Evolutionary conservation across 2,797 vertebrate genomes (phyloP).

Genomic region (Cephalopachus bancanus): DNA sequence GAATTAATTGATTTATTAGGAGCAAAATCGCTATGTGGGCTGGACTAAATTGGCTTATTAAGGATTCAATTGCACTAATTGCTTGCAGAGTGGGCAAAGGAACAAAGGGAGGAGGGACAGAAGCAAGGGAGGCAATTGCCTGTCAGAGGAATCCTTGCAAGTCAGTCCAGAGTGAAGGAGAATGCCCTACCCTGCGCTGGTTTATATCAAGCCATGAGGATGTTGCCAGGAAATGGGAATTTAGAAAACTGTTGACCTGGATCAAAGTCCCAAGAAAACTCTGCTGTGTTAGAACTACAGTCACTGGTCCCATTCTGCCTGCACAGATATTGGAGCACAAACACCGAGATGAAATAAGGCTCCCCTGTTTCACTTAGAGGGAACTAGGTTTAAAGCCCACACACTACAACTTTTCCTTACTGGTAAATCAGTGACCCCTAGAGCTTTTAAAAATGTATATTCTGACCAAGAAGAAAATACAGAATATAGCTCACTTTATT

Average conservation of each 20-base stretch:
- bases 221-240: not conserved
- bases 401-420: too few relatives aligned
- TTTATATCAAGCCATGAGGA: not conserved
- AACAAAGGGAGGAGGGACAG: conserved; percentile 76
- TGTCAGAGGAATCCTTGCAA: conserved; percentile 64
- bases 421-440: too few relatives aligned
- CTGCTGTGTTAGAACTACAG: not conserved
- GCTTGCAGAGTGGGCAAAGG: conserved; percentile 79
- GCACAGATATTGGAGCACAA: not conserved
- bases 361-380: not conserved
- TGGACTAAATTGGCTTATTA: conserved; percentile 85
- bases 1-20: conserved; percentile 87
- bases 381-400: not conserved
- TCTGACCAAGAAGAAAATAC: too few relatives aligned
- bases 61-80: conserved; percentile 85
- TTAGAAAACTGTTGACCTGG: not conserved
- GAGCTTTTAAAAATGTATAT: too few relatives aligned
- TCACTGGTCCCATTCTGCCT: not conserved
- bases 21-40: conserved; percentile 85
- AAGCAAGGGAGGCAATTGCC: conserved; percentile 66
- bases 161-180: conserved; percentile 64
- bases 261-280: not conserved
- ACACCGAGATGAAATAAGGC: not conserved
- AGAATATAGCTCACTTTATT: too few relatives aligned
- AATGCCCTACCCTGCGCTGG: not conserved